These are phyloP conservation scores for Patella pellucida DNA, from an alignment of 2,888 invertebrate genomes.

Conservation along the genomic window DNA sequence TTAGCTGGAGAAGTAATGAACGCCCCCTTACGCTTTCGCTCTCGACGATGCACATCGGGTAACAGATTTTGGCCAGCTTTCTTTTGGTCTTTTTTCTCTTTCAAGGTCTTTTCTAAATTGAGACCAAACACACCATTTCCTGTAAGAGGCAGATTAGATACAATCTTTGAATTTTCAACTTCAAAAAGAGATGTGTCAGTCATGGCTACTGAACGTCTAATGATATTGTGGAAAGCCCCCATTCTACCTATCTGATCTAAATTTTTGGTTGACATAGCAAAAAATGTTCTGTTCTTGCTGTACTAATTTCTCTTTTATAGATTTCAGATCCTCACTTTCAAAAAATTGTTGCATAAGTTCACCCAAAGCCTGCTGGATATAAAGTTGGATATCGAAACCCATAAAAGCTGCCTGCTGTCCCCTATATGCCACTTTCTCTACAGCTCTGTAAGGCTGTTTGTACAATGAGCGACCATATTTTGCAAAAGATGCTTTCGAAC, in stretches of 20 bases:
- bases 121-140: background rate
- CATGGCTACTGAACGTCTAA: background rate
- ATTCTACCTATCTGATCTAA: background rate
- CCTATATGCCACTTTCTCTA: background rate
- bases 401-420: background rate
- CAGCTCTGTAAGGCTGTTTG: background rate
- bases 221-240: background rate
- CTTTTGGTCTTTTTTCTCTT: background rate
- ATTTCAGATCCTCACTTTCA: no score
- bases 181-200: background rate
- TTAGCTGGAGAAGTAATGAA: no score
- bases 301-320: background rate
- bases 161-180: conserved; percentile 4
- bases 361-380: background rate
- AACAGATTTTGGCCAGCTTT: background rate
- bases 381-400: background rate
- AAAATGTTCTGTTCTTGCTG: background rate
- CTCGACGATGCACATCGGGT: background rate
- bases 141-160: background rate
- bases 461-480: background rate
- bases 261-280: background rate
- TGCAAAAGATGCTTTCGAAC: background rate
- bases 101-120: no score
- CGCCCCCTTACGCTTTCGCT: no score
- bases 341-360: background rate